phyloP scores from a whole-genome alignment of 2,797 vertebrate genomes.

The Semaprochilodus insignis region DNA sequence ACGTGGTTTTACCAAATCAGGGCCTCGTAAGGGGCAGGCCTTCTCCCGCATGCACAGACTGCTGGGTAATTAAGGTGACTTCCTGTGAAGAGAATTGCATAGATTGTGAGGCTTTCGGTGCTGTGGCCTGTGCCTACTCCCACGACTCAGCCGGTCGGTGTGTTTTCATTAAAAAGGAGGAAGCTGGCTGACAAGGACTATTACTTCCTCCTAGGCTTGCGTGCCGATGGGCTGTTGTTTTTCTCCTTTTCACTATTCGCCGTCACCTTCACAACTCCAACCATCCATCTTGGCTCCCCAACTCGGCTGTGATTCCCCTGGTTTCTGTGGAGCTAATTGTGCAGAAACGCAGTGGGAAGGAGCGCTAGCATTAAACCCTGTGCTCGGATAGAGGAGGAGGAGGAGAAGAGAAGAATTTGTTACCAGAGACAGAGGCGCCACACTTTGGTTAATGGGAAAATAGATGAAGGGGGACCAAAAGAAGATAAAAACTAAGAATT shows the following conservation, averaged over 20 bases:
- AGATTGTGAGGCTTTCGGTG: slow-evolving; percentile 55
- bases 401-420: slow-evolving; percentile 48
- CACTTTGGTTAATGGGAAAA: slow-evolving; percentile 56
- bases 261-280: slow-evolving; percentile 69
- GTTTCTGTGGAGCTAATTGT: slow-evolving; percentile 73
- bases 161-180: slow-evolving; percentile 70
- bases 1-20: slow-evolving; percentile 21
- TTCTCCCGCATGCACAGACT: slow-evolving; percentile 57
- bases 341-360: slow-evolving; percentile 69
- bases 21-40: slow-evolving; percentile 33
- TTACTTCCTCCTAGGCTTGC: slow-evolving; percentile 63
- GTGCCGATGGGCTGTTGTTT: slow-evolving; percentile 60
- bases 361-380: slow-evolving; percentile 58
- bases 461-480: slow-evolving; percentile 53
- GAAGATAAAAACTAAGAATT: slow-evolving; percentile 48
- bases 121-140: slow-evolving; percentile 43
- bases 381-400: slow-evolving; percentile 50
- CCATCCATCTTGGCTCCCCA: slow-evolving; percentile 73
- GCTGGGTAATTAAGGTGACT: slow-evolving; percentile 69
- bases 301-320: slow-evolving; percentile 63
- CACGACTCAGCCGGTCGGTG: slow-evolving; percentile 50
- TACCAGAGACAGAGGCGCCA: slow-evolving; percentile 43
- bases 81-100: slow-evolving; percentile 58
- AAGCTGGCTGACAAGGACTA: slow-evolving; percentile 69
- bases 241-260: slow-evolving; percentile 63